A percentile compares a stretch with the other conserved stretches of the same genome.
Evolutionary conservation across 2,888 invertebrate genomes (phyloP).

Genomic region (Theretra japonica): DNA sequence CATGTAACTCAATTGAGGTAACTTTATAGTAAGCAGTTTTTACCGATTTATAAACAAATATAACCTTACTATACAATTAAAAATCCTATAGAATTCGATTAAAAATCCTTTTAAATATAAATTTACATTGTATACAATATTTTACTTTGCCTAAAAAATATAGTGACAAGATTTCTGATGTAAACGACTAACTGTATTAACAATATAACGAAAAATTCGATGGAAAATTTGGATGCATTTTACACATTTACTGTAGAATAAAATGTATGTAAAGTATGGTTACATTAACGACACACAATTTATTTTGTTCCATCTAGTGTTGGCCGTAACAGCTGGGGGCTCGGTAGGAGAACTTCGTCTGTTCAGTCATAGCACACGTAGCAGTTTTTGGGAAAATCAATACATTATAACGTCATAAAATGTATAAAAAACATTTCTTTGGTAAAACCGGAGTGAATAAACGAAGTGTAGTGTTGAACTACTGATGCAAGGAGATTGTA

Average conservation of each 20-base stretch:
- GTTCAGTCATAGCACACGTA: conserved; percentile 22
- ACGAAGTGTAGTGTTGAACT: not conserved
- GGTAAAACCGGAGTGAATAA: not conserved
- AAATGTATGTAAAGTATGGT: not conserved
- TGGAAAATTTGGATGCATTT: not conserved
- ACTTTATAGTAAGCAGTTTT: no score
- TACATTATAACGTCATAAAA: not conserved
- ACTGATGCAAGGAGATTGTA: not conserved
- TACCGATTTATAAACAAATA: no score
- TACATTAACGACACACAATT: conserved; percentile 51
- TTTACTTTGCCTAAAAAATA: no score
- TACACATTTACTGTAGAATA: not conserved
- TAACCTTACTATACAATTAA: no score
- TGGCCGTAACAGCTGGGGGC: conserved; percentile 64
- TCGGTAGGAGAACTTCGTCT: conserved; percentile 25
- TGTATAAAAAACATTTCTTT: not conserved
- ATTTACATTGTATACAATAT: not conserved
- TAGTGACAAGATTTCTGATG: no score
- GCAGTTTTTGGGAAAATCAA: conserved; percentile 19
- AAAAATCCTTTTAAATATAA: not conserved
- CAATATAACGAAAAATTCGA: not conserved
- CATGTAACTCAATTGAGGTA: no score
- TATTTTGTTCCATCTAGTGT: conserved; percentile 76
- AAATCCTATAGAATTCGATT: no score
- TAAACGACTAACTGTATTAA: no score